Percentiles rank a stretch among this genome's conserved stretches.
Conservation (phyloP, 2,113 vertebrate species). For the Propithecus coquereli region DNA sequence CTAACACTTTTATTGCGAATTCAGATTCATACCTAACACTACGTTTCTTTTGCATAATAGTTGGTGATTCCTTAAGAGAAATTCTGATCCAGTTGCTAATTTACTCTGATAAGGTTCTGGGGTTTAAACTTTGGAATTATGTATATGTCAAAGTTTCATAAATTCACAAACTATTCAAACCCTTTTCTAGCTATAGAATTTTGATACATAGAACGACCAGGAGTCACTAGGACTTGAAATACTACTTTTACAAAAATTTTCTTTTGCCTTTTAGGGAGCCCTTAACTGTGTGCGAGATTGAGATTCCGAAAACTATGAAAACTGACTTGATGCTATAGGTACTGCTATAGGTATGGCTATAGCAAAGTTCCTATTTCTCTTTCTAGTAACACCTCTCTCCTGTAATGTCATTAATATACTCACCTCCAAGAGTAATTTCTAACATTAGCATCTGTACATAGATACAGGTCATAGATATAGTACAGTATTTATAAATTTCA, state of each 20-base stretch:
- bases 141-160: not conserved
- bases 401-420: not conserved
- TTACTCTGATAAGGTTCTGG: not conserved
- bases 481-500: not conserved
- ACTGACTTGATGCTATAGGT: not conserved
- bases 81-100: not conserved
- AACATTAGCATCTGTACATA: not conserved
- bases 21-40: not conserved
- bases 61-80: slow-evolving; percentile 11
- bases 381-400: not conserved
- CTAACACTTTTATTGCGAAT: not conserved
- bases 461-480: not conserved
- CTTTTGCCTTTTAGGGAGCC: not conserved
- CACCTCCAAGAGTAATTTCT: not conserved
- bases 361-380: not conserved
- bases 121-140: not conserved
- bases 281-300: not conserved
- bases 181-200: not conserved
- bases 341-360: not conserved
- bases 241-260: not conserved
- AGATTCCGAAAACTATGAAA: not conserved
- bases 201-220: not conserved
- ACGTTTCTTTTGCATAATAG: not conserved
- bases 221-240: not conserved
- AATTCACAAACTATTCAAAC: slow-evolving; percentile 8